Base-by-base conservation (phyloP, 2,888 invertebrate genomes). In the Slavum lentiscoides region DNA sequence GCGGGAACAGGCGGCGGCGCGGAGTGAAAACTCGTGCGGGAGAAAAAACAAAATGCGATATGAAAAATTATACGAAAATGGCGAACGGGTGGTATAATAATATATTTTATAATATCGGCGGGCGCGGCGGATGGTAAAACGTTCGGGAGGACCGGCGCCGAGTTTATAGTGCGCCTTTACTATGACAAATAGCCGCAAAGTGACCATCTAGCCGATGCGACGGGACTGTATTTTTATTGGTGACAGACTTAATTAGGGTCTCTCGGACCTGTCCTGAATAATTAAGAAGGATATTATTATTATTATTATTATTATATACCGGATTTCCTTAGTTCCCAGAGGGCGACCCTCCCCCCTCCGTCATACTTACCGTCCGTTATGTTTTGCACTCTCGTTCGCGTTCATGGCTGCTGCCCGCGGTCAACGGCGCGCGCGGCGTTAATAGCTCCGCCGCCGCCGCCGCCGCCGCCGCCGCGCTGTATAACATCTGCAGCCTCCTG, bases 231-330 rank as follows among this genome's bases (percentile, higher is more conserved):
- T 80, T 80, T 80, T 80, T 80, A 72, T 80, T 72, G 72, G 70
- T 72, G 80, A 80, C 72, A 72, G 80, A 80, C 80, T 80, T 80
- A 80, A 80, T 80, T 80, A 80, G 80, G 80, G 80, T 80, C 80
- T 80, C 80, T 70, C 64, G 80, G 80, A 80, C 80, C 80, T 69
- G 80, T 80, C 80, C 70, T 66, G 80, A 80, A 80, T 80, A 80
- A 80, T 80, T 80, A 80, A 80, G 80, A 80, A 80, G 80, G 80
- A 80, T 80, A 80, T 72, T 80, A 80, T 80, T 72, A 30, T 30
- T 30, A 30, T 30, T 30, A 30, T 30, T 30, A 30, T 30, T 30
- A 30, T 30, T 30, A 30, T 30, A 80, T 80, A 55, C 80, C 80
- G 80, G 80, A 80, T 80, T 80, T 80, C 80, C 72, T 80, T 80